phyloP scores from a whole-genome alignment of 2,888 invertebrate genomes.

The Ectobius pallidus region DNA sequence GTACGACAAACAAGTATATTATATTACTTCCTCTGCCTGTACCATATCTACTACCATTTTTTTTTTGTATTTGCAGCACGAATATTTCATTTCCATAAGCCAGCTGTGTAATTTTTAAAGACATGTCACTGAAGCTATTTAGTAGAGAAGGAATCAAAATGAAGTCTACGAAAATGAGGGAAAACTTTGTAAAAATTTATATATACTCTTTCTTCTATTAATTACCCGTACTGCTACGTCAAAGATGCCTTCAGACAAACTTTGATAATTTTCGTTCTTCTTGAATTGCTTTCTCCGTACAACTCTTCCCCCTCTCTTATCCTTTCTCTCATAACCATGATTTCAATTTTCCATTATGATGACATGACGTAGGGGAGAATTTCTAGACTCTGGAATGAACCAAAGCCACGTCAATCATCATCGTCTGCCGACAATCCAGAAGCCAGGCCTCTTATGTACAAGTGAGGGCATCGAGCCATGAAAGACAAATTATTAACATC shows the following conservation, averaged over 20 bases:
- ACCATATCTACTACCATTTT: no score
- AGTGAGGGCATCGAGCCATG: slow-evolving; percentile 30
- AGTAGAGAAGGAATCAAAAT: no score
- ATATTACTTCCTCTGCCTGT: no score
- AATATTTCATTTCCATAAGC: no score
- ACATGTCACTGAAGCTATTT: no score
- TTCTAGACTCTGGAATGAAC: slow-evolving; percentile 25
- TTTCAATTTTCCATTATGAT: slow-evolving; percentile 38
- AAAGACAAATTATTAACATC: slow-evolving; percentile 41
- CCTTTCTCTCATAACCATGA: slow-evolving; percentile 6
- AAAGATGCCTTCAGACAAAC: not conserved
- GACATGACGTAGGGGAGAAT: slow-evolving; percentile 26
- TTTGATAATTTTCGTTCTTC: slow-evolving; percentile 10
- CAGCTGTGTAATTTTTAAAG: no score
- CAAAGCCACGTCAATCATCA: slow-evolving; percentile 33
- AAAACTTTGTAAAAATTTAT: no score
- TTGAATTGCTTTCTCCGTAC: not conserved
- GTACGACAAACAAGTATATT: no score
- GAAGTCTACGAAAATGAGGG: no score
- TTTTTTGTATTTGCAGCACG: no score
- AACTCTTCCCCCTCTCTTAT: not conserved
- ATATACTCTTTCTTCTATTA: slow-evolving; percentile 12
- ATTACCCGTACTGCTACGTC: slow-evolving; percentile 15
- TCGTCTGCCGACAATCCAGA: not conserved
- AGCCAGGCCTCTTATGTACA: not conserved